Percentiles rank a stretch among this genome's conserved stretches.
Conservation (phyloP, 1,140 invertebrate genomes). For the Drosophila chauvacae region DNA sequence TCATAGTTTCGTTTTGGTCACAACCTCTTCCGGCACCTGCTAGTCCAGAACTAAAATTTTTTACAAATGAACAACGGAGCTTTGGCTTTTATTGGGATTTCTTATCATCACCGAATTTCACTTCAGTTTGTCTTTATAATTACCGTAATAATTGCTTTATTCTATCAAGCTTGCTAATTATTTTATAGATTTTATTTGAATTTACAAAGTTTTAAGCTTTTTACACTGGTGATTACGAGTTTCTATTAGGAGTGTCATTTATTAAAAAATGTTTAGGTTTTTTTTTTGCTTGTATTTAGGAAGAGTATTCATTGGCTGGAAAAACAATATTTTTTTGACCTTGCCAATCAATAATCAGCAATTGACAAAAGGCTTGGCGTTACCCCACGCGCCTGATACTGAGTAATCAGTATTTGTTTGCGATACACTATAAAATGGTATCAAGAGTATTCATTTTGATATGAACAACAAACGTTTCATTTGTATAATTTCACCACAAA, state of each 20-base stretch:
- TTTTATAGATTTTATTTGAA: neutral
- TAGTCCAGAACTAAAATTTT: constrained; percentile 11
- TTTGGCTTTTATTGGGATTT: constrained; percentile 14
- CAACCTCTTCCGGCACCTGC: constrained; percentile 8
- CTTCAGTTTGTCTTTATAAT: neutral
- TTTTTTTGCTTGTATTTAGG: neutral
- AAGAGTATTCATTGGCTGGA: constrained; percentile 3
- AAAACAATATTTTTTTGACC: neutral
- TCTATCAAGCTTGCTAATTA: neutral
- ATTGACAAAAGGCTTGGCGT: neutral
- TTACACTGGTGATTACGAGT: neutral
- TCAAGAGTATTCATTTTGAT: neutral
- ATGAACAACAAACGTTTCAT: neutral
- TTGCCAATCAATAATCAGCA: constrained; percentile 15
- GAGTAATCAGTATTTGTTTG: constrained; percentile 5
- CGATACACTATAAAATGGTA: neutral
- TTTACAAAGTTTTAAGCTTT: neutral
- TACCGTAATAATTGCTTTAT: constrained; percentile 6
- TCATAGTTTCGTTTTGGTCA: constrained; percentile 9
- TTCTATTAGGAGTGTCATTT: too few species aligned
- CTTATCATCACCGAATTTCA: constrained; percentile 22
- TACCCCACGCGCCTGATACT: neutral
- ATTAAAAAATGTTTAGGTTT: too few species aligned
- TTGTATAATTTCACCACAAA: neutral
- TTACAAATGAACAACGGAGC: neutral